Percentiles rank a stretch among this genome's conserved stretches.
Conservation (phyloP, 2,797 vertebrate species). For the Hippopotamyrus pictus region DNA sequence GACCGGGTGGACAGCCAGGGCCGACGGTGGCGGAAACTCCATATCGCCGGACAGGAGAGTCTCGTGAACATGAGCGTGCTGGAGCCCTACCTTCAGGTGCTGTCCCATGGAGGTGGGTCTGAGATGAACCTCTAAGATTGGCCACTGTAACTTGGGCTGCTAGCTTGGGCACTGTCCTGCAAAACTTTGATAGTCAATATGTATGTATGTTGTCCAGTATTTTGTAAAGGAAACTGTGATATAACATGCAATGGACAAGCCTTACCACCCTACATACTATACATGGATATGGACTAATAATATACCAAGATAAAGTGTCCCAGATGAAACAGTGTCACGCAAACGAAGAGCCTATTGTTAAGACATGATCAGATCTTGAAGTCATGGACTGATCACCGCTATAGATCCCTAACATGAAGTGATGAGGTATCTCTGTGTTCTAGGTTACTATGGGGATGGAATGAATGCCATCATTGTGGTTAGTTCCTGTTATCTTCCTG, state of each 20-base stretch:
- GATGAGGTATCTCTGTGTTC: neutral
- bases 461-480: slow-evolving; percentile 73
- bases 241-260: neutral
- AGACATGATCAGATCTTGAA: neutral
- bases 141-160: neutral
- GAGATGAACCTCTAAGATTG: neutral
- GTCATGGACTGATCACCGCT: neutral
- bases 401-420: neutral
- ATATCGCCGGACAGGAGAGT: slow-evolving; percentile 52
- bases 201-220: neutral
- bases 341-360: neutral
- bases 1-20: slow-evolving; percentile 61
- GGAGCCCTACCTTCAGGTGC: slow-evolving; percentile 71
- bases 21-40: slow-evolving; percentile 68
- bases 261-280: neutral
- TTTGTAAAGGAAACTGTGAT: neutral
- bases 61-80: slow-evolving; percentile 69
- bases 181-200: neutral
- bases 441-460: slow-evolving; percentile 72
- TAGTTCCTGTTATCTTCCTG: slow-evolving; percentile 71
- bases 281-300: neutral
- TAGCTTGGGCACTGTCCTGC: neutral
- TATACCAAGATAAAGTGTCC: neutral
- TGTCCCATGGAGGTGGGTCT: slow-evolving; percentile 71
- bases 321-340: neutral